Evolutionary conservation across 2,113 vertebrate genomes (phyloP), one percentile per base, ranked within the genome.

Genomic region (Campylorhamphus procurvoides): DNA sequence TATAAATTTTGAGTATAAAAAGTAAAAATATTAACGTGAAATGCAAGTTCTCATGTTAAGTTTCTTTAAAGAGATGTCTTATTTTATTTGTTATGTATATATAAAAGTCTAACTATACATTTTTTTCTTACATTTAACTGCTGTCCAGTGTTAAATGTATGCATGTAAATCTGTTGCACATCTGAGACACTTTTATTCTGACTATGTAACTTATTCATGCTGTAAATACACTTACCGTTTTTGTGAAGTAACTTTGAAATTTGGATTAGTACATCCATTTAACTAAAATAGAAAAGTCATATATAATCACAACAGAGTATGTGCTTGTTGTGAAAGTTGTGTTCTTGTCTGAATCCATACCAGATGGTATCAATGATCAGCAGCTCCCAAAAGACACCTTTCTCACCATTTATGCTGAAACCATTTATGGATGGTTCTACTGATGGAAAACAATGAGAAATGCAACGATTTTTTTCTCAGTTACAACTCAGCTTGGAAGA

Each of bases 161-260:
- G 98, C 98, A 98, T 98, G 97, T 97, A 98, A 97, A 97, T 94
- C 98, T 97, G 97, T 98, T 98, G 98, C 98, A 99, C 98, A 99
- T 98, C 98, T 97, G 96, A 98, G 97, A 98, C 98, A 98, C 97
- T 98, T 98, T 98, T 97, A 97, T 97, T 98, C 97, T 94, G 94
- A 96, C 93, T 97, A 44, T 98, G 93, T 98, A 98, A 98, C 97
- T 98, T 98, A 98, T 98, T 98, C 96, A 96, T 90, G 78, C 94
- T 99, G 99, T 99, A 99, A 99, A 99, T 99, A 99, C 98, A 98
- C 98, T 98, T 98, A 98, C 97, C 73, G 82, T 96, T 98, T 98
- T 98, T 99, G 99, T 98, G 97, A 98, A 97, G 97, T 98, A 98
- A 97, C 97, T 98, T 98, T 87, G 96, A 95, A 98, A 98, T 93